A percentile compares a stretch with the other conserved stretches of the same genome.
Conservation (phyloP, 2,888 invertebrate genomes). For the Hirtodrosophila confusa region DNA sequence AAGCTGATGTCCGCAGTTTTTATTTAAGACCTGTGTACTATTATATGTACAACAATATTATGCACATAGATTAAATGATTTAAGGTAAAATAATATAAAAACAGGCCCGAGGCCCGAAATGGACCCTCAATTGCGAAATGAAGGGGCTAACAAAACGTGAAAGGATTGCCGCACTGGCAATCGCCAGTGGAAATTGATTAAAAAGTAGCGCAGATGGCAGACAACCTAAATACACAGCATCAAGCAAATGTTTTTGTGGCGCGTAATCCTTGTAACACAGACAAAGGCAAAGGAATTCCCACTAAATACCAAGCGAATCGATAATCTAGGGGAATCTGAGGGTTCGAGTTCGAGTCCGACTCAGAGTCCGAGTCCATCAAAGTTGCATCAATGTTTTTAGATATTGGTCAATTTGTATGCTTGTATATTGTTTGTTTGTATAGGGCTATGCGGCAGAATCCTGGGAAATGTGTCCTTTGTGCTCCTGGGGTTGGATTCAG, state of each 20-base stretch:
- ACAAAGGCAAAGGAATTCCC: constrained; percentile 27
- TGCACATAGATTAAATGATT: constrained; percentile 21
- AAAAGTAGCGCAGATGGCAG: constrained; percentile 52
- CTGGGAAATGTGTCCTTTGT: constrained; percentile 14
- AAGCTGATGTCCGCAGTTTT: no score
- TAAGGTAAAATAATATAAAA: constrained; percentile 19
- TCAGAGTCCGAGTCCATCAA: constrained; percentile 30
- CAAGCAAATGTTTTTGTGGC: constrained; percentile 33
- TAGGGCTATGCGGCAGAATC: constrained; percentile 3
- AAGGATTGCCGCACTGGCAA: constrained; percentile 50
- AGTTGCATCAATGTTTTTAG: constrained; percentile 39
- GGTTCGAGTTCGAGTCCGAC: neutral
- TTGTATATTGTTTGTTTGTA: constrained; percentile 21
- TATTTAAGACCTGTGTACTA: no score
- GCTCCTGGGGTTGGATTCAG: constrained; percentile 1
- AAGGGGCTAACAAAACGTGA: constrained; percentile 46
- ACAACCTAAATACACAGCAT: constrained; percentile 62
- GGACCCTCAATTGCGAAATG: constrained; percentile 43
- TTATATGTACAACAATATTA: neutral
- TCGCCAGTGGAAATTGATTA: constrained; percentile 72
- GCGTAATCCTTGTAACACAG: constrained; percentile 40
- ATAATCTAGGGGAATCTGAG: constrained; percentile 42
- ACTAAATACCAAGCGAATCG: constrained; percentile 47
- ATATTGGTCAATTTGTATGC: constrained; percentile 25
- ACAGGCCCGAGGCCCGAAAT: constrained; percentile 23